Base-by-base conservation (phyloP, 2,888 invertebrate genomes). In the Oscheius sp. region DNA sequence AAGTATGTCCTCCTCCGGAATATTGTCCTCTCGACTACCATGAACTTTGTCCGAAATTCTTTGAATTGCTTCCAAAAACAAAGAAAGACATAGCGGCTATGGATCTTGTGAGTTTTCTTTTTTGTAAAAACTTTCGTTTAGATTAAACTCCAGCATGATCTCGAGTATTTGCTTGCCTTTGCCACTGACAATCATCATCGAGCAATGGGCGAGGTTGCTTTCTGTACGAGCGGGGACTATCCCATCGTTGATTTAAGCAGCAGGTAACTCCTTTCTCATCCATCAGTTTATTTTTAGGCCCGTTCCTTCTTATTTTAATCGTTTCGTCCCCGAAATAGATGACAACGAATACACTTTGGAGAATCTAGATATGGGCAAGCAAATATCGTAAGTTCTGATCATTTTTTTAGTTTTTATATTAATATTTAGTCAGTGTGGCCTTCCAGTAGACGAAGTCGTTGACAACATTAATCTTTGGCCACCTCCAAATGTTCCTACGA, bases 151-250 rank as follows among this genome's bases (percentile, higher is more conserved):
- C 75, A 76, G 9, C 70, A 76, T 30, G 76, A 76, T 26, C 59
- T 78, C 9, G 78, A 78, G 63, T 61, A 44, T 5, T 67, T 78
- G 68, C 24, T 72, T 17, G 63, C 72, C 5, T 61, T 73, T 33
- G 41, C 70, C 8, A 66, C 68, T 1, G 67, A 67, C 30, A 67
- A 67, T 36, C 50, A 50, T 30, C 33, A 66, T 17, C 45, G 66
- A 8, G 68, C 68, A 0, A 14, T 59, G 2, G 69, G 75, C 1
- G 75, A 77, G 28, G 54, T 77, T 5, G 70, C 70, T 30, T 79
- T 67, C 30, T 51, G 77, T 38, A 70, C 70, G 24, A 69, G 56
- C 22, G 79, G 79, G 1, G 72, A 71, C 17, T 78, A 73, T 44
- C 75, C 76, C 8, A 73, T 62, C 2, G 66, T 65, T n/a, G 67